Evolutionary conservation across 1,140 invertebrate species (phyloP).

Genomic region (Atta colombica): DNA sequence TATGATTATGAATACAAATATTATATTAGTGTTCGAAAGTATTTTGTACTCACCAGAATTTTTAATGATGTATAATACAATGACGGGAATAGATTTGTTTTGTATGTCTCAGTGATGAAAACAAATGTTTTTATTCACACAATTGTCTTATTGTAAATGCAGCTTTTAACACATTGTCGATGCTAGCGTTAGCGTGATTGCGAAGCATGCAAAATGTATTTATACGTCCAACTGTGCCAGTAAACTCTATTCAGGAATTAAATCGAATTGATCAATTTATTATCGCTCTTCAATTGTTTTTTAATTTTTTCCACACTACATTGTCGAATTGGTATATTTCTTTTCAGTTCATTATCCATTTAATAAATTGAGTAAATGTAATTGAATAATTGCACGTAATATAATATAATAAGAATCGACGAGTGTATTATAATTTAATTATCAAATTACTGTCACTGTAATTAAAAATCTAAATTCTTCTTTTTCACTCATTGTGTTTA

Average conservation of each 20-base stretch:
- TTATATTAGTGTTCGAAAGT: not conserved
- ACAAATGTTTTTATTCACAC: conserved; percentile 42
- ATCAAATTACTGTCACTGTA: conserved; percentile 13
- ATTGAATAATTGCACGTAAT: not conserved
- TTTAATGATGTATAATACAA: not conserved
- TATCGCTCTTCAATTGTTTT: not conserved
- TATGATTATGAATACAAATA: not conserved
- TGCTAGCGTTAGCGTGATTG: conserved; percentile 18
- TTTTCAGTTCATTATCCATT: not conserved
- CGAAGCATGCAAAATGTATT: conserved; percentile 7
- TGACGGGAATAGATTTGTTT: conserved; percentile 20
- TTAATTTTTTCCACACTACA: not conserved
- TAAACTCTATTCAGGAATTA: not conserved
- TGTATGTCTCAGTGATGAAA: conserved; percentile 13
- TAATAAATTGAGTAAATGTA: not conserved
- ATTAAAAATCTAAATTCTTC: not conserved
- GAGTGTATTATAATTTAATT: conserved; percentile 3
- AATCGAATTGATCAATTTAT: not conserved
- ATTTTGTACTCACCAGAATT: conserved; percentile 37
- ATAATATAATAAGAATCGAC: not conserved
- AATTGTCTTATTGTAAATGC: conserved; percentile 20
- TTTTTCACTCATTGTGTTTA: not conserved
- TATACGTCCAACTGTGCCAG: not conserved
- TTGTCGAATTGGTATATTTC: not conserved
- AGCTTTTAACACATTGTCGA: conserved; percentile 7